phyloP scores from a whole-genome alignment of 1,140 invertebrate species.

The Dreissena rostriformis region DNA sequence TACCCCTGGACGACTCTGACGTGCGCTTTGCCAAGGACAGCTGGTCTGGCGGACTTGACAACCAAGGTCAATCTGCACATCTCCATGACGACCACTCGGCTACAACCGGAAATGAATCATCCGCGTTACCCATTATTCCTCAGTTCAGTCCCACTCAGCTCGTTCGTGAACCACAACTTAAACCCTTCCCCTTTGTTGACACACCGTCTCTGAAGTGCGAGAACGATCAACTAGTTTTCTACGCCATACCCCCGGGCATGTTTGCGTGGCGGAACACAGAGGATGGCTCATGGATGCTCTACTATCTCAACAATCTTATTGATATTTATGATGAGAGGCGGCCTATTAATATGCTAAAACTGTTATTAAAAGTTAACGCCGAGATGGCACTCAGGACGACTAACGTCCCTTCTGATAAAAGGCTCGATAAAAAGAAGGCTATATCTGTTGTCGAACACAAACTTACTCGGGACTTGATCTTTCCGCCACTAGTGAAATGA shows the following conservation, averaged over 20 bases:
- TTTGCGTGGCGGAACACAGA: constrained; percentile 41
- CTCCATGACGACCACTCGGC: not conserved
- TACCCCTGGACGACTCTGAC: not conserved
- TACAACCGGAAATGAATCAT: not conserved
- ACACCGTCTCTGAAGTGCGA: constrained; percentile 30
- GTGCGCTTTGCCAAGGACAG: not conserved
- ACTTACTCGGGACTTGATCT: constrained; percentile 33
- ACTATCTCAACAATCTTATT: constrained; percentile 28
- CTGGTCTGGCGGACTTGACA: not conserved
- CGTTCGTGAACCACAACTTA: not conserved
- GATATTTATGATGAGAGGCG: constrained; percentile 2
- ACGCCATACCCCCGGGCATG: constrained; percentile 40
- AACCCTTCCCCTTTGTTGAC: not conserved
- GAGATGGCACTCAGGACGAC: constrained; percentile 22
- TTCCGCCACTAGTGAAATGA: not conserved
- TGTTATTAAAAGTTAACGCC: constrained; percentile 18
- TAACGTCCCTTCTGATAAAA: not conserved
- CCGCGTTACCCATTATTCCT: not conserved
- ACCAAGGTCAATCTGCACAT: not conserved
- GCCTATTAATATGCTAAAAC: constrained; percentile 11
- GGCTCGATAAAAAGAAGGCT: constrained; percentile 27
- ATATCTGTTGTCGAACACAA: constrained; percentile 36
- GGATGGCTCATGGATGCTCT: constrained; percentile 49
- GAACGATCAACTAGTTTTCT: constrained; percentile 27
- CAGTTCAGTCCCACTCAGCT: not conserved